A percentile compares a stretch with the other conserved stretches of the same genome.
phyloP scores from a whole-genome alignment of 1,140 invertebrate genomes.

The Polypedilum vanderplanki region DNA sequence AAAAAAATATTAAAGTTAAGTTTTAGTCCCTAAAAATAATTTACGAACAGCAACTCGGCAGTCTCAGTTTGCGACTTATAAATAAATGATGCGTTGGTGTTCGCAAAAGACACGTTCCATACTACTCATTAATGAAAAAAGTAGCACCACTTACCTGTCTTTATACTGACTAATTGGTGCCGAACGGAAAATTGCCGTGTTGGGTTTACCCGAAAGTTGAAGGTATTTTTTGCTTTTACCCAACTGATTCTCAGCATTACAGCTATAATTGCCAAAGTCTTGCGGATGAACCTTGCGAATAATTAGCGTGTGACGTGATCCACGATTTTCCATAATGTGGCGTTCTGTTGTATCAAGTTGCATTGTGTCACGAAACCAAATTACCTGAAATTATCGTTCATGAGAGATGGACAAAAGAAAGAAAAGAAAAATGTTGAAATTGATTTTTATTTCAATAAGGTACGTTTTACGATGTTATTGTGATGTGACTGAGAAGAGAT shows the following conservation, averaged over 20 bases:
- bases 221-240: conserved; percentile 56
- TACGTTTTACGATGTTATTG: no score
- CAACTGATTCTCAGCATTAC: conserved; percentile 58
- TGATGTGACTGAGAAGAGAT: no score
- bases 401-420: conserved; percentile 16
- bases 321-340: conserved; percentile 55
- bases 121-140: not conserved
- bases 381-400: conserved; percentile 45
- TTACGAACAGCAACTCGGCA: no score
- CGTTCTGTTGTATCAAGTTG: conserved; percentile 57
- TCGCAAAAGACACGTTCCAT: not conserved
- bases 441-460: not conserved
- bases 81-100: not conserved
- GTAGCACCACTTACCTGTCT: conserved; percentile 43
- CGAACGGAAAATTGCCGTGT: conserved; percentile 55
- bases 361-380: conserved; percentile 62
- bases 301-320: conserved; percentile 56
- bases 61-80: not conserved
- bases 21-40: not conserved
- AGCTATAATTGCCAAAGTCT: conserved; percentile 64
- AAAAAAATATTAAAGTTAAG: not conserved
- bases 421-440: conserved; percentile 24
- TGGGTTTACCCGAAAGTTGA: conserved; percentile 60
- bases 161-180: conserved; percentile 52
- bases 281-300: conserved; percentile 57